Conservation (phyloP, 2,797 vertebrate species). For the Gallinago nigripennis region DNA sequence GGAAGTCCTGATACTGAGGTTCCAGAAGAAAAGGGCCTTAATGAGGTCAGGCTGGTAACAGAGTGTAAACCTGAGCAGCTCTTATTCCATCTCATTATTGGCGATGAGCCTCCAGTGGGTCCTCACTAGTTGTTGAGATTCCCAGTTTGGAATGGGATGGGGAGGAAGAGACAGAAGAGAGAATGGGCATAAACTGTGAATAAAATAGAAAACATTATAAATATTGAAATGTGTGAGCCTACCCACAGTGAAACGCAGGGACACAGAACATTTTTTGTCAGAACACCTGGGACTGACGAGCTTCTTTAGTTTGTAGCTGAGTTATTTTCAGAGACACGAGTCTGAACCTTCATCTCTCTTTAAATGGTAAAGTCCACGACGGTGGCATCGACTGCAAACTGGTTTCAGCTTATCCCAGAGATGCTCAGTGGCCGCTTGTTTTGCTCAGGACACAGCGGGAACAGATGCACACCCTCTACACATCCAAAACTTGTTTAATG, state of each 20-base stretch:
- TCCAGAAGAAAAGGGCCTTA: constrained; percentile 31
- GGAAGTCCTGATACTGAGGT: not conserved
- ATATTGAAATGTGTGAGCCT: not conserved
- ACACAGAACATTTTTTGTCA: not conserved
- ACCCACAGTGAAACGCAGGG: not conserved
- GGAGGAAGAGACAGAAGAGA: not conserved
- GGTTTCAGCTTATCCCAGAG: not conserved
- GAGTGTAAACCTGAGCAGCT: not conserved
- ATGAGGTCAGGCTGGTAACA: constrained; percentile 15
- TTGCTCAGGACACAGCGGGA: not conserved
- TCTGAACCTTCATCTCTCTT: not conserved
- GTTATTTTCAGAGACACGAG: not conserved
- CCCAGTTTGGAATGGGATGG: not conserved
- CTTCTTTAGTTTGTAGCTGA: not conserved
- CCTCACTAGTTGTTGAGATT: not conserved
- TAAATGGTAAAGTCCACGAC: not conserved
- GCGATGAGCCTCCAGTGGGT: not conserved
- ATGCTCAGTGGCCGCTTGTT: not conserved
- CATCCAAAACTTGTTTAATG: constrained; percentile 1
- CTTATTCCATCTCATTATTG: not conserved
- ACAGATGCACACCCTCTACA: not conserved
- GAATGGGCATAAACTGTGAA: not conserved
- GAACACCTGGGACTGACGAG: not conserved
- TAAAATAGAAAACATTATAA: not conserved
- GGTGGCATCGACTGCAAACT: constrained; percentile 15